Evolutionary conservation across 2,888 invertebrate species (phyloP).

Genomic region (Zaprionus lineosus): DNA sequence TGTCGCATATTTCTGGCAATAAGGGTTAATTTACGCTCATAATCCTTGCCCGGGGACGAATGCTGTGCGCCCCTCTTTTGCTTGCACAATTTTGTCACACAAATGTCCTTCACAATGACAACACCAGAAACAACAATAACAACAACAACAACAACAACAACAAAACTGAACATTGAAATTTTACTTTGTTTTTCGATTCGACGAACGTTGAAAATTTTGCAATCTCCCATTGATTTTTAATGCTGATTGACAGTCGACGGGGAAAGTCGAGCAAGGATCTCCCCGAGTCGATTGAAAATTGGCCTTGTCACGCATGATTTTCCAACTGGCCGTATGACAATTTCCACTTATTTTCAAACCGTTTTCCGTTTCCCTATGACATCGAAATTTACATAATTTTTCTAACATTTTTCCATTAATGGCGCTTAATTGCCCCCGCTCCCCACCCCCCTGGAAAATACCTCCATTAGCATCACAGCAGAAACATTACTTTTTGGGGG

Average conservation of each 20-base stretch:
- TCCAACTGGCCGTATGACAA: neutral
- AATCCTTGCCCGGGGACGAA: constrained; percentile 57
- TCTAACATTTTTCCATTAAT: constrained; percentile 41
- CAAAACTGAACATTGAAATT: too few species aligned
- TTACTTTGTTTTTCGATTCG: constrained; percentile 35
- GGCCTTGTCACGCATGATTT: constrained; percentile 32
- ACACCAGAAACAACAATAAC: constrained; percentile 12
- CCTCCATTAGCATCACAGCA: constrained; percentile 18
- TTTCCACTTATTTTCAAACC: constrained; percentile 12
- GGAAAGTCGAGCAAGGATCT: constrained; percentile 23
- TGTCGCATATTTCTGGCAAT: constrained; percentile 76
- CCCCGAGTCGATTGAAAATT: constrained; percentile 44
- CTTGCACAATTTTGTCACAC: constrained; percentile 66
- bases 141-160: neutral
- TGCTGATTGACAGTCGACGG: constrained; percentile 68
- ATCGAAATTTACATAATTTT: constrained; percentile 58
- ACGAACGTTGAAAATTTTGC: constrained; percentile 26
- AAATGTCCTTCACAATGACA: constrained; percentile 41
- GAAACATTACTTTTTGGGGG: neutral
- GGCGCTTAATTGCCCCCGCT: constrained; percentile 57
- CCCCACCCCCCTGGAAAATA: too few species aligned
- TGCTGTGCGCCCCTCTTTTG: constrained; percentile 32
- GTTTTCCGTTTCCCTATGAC: constrained; percentile 7
- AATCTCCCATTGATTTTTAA: constrained; percentile 64
- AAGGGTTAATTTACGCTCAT: constrained; percentile 78